Evolutionary conservation across 2,888 invertebrate species (phyloP).

Genomic region (Drosophila cognata): DNA sequence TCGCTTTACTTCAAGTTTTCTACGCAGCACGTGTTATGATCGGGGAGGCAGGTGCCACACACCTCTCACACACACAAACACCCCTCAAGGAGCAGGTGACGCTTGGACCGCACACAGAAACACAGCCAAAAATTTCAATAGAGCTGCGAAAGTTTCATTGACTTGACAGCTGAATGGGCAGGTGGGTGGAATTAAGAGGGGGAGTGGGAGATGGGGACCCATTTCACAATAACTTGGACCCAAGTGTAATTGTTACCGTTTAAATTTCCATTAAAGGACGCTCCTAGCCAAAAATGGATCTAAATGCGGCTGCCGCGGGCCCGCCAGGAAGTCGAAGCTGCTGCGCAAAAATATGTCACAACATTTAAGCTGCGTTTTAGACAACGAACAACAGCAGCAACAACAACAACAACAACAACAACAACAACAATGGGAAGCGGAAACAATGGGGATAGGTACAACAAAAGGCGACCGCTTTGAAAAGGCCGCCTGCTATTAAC

Average conservation of each 20-base stretch:
- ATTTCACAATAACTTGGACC: slow-evolving; percentile 53
- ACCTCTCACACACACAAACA: background rate
- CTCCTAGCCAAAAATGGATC: slow-evolving; percentile 54
- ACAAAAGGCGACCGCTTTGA: slow-evolving; percentile 56
- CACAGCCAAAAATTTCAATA: slow-evolving; percentile 63
- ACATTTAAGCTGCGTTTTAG: slow-evolving; percentile 69
- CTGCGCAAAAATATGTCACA: slow-evolving; percentile 70
- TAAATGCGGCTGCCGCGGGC: slow-evolving; percentile 27
- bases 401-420: slow-evolving; percentile 20
- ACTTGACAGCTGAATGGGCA: slow-evolving; percentile 65
- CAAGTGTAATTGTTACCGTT: slow-evolving; percentile 77
- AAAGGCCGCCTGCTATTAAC: slow-evolving; percentile 78
- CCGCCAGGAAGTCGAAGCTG: slow-evolving; percentile 32
- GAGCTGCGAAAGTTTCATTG: slow-evolving; percentile 68
- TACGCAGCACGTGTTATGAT: slow-evolving; percentile 52
- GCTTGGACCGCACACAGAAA: slow-evolving; percentile 34
- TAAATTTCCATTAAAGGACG: slow-evolving; percentile 76
- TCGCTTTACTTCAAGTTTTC: slow-evolving; percentile 46
- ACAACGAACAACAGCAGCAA: slow-evolving; percentile 25
- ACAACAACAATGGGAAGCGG: slow-evolving; percentile 28
- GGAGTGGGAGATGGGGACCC: background rate
- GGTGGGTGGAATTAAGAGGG: background rate
- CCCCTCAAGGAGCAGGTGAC: slow-evolving; percentile 45
- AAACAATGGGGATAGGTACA: slow-evolving; percentile 61
- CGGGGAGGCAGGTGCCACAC: slow-evolving; percentile 6